phyloP scores from a whole-genome alignment of 2,888 invertebrate species.

The Coleophora flavipennella region DNA sequence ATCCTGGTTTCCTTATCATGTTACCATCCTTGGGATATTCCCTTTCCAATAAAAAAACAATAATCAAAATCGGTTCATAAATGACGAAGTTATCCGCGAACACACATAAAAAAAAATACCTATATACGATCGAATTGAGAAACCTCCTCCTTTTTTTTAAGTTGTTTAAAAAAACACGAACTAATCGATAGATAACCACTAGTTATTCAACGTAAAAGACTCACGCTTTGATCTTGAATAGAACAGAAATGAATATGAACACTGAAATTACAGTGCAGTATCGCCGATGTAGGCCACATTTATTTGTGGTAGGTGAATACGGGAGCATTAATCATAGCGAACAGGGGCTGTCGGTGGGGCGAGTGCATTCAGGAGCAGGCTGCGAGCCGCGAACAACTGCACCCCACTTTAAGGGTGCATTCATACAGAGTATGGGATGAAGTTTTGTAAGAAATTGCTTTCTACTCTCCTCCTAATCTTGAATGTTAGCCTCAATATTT shows the following conservation, averaged over 20 bases:
- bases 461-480: too few species aligned
- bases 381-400: conserved; percentile 48
- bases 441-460: too few species aligned
- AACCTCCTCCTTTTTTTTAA: too few species aligned
- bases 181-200: neutral
- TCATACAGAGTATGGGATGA: conserved; percentile 13
- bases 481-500: too few species aligned
- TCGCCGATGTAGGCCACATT: conserved; percentile 31
- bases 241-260: conserved; percentile 47
- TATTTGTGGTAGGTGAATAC: conserved; percentile 44
- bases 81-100: too few species aligned
- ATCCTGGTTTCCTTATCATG: too few species aligned
- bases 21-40: too few species aligned
- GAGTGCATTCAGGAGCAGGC: conserved; percentile 39
- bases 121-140: too few species aligned
- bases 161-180: too few species aligned
- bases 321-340: conserved; percentile 54
- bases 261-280: conserved; percentile 47
- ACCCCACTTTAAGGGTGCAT: conserved; percentile 52
- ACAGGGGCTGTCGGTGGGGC: conserved; percentile 31
- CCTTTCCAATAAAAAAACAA: too few species aligned
- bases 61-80: too few species aligned
- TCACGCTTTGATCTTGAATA: conserved; percentile 38
- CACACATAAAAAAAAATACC: too few species aligned
- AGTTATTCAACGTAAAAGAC: conserved; percentile 18